phyloP scores from a whole-genome alignment of 2,113 vertebrate genomes.

The Nesospiza acunhae region DNA sequence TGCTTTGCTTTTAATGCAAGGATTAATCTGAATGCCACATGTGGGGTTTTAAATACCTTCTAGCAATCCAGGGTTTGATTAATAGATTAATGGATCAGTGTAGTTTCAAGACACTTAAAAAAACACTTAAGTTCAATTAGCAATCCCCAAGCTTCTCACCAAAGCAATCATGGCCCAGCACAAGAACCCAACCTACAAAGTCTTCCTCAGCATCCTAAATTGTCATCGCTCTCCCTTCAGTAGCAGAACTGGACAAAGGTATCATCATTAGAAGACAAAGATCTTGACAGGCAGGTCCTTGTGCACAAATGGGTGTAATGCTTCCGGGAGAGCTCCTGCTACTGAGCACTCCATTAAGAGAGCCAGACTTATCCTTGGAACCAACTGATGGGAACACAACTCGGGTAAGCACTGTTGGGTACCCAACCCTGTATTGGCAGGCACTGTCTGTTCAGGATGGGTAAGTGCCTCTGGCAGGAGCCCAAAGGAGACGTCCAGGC shows the following conservation, averaged over 20 bases:
- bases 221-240: slow-evolving; percentile 85
- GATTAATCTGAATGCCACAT: neutral
- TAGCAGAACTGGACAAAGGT: slow-evolving; percentile 92
- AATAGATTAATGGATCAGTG: neutral
- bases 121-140: rapidly evolving
- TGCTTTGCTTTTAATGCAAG: neutral
- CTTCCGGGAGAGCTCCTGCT: neutral
- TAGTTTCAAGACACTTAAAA: neutral
- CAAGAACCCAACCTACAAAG: neutral
- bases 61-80: neutral
- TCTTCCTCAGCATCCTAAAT: slow-evolving; percentile 80
- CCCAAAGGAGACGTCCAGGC: neutral
- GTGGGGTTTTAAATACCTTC: neutral
- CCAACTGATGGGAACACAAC: rapidly evolving
- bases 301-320: neutral
- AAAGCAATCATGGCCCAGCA: neutral
- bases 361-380: neutral
- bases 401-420: rapidly evolving
- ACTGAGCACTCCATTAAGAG: neutral
- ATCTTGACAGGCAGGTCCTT: neutral
- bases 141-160: neutral
- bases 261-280: slow-evolving; percentile 85
- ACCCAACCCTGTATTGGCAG: neutral
- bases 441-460: rapidly evolving
- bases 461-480: neutral